Evolutionary conservation across 2,888 invertebrate species (phyloP), one percentile per base, ranked within the genome.

Genomic region (Notodonta ziczac): DNA sequence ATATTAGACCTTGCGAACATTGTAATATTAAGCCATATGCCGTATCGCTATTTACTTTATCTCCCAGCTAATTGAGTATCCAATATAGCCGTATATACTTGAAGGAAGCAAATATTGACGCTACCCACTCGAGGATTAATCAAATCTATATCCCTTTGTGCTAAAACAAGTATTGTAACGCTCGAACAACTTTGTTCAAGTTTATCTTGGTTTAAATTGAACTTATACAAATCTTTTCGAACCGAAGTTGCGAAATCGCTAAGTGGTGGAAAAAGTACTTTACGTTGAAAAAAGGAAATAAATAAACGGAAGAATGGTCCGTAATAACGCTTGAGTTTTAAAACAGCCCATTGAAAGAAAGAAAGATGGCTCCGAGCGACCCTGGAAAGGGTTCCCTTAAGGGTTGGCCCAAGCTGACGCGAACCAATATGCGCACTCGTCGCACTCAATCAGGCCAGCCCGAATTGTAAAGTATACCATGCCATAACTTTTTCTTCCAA

Each of bases 31-130:
- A 58, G 52, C 48, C 44, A 59, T 51, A 56, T 39, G 60, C 50
- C 53, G 46, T 51, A 10, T 24, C 53, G 59, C 32, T 59, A 62
- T 66, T 61, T 63, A 63, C 67, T 67, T 70, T 60, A 61, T 70
- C 61, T 54, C 59, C 16, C 35, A 69, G 62, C 69, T 73, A 70
- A 73, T 73, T 71, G 61, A 61, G 48, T 58, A 66, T 58, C 51
- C 12, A 59, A 62, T 51, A 61, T 56, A 40, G 46, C 55, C 48
- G 32, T 32, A 51, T 32, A 8, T 39, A 46, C 35, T 24, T 8
- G n/a, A 13, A 16, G 9, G 16, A 50, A 16, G 50, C 50, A 50
- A 50, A 50, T 50, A 50, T 50, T 50, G 50, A 16, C 50, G 16
- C 14, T 48, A 16, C 16, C 16, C 16, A 9, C 50, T 46, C 46